These are phyloP conservation scores for Lissocephala sabroskyi DNA, from an alignment of 2,888 invertebrate genomes.

Conservation along the genomic window DNA sequence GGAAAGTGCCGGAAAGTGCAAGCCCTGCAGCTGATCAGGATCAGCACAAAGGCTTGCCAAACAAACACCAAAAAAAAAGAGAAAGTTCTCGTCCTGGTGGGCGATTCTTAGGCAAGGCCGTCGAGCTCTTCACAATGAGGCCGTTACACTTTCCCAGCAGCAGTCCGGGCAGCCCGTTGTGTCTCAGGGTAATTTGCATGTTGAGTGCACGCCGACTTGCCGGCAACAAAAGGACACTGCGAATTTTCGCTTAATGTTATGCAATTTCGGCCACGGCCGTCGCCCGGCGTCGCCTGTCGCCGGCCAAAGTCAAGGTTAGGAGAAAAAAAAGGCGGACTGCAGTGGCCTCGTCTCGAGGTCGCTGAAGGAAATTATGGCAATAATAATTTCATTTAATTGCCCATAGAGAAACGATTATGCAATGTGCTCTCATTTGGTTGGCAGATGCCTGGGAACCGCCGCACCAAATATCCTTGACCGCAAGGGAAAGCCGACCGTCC, in stretches of 20 bases:
- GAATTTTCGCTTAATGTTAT: slow-evolving; percentile 40
- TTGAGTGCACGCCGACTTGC: too few species aligned
- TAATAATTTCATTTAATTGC: not conserved
- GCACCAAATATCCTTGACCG: too few species aligned
- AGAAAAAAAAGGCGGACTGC: slow-evolving; percentile 49
- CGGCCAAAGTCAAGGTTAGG: slow-evolving; percentile 14
- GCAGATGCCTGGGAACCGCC: not conserved
- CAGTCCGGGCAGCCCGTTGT: not conserved
- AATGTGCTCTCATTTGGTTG: slow-evolving; percentile 1
- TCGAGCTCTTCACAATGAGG: too few species aligned
- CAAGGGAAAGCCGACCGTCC: too few species aligned
- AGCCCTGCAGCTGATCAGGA: not conserved
- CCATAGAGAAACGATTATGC: not conserved
- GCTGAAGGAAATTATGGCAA: slow-evolving; percentile 4
- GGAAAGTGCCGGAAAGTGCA: slow-evolving; percentile 4
- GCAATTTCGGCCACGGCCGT: slow-evolving; percentile 25
- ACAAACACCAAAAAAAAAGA: slow-evolving; percentile 36
- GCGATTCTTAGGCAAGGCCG: not conserved
- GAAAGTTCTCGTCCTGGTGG: slow-evolving; percentile 38
- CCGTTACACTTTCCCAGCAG: slow-evolving; percentile 34
- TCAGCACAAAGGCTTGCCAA: not conserved
- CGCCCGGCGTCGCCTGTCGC: not conserved
- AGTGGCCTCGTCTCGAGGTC: slow-evolving; percentile 38
- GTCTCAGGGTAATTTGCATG: slow-evolving; percentile 7
- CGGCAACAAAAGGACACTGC: slow-evolving; percentile 8